A percentile compares a stretch with the other conserved stretches of the same genome.
Evolutionary conservation across 2,797 vertebrate species (phyloP).

Genomic region (Brachyrhaphis roseni): DNA sequence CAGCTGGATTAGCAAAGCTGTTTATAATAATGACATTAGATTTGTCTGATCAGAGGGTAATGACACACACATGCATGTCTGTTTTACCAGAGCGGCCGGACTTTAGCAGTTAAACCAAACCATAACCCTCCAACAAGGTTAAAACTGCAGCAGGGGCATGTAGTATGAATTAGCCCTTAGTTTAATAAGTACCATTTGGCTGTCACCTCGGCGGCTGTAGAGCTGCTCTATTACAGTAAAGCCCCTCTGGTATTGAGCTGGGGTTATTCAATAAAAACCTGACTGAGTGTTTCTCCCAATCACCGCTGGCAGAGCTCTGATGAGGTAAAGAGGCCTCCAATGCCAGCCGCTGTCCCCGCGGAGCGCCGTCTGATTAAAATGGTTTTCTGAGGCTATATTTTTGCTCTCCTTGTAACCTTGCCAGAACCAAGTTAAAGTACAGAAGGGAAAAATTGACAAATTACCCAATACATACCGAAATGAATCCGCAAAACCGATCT

Average conservation of each 20-base stretch:
- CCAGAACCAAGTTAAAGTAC: slow-evolving; percentile 53
- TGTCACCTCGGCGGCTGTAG: slow-evolving; percentile 66
- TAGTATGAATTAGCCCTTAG: slow-evolving; percentile 69
- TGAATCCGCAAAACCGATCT: slow-evolving; percentile 59
- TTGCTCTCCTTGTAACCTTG: slow-evolving; percentile 63
- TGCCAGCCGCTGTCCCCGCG: slow-evolving; percentile 70
- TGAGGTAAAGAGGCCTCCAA: slow-evolving; percentile 76
- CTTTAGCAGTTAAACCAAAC: slow-evolving; percentile 49
- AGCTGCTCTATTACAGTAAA: slow-evolving; percentile 75
- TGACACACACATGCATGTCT: slow-evolving; percentile 39
- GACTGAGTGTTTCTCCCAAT: slow-evolving; percentile 80
- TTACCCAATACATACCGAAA: slow-evolving; percentile 63
- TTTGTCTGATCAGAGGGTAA: slow-evolving; percentile 59
- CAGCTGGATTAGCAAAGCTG: slow-evolving; percentile 18
- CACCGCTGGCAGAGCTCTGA: slow-evolving; percentile 77
- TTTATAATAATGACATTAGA: slow-evolving; percentile 33
- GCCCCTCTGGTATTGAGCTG: slow-evolving; percentile 69
- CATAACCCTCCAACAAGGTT: slow-evolving; percentile 66
- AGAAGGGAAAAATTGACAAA: slow-evolving; percentile 69
- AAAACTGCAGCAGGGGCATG: slow-evolving; percentile 60
- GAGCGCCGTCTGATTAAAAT: slow-evolving; percentile 78
- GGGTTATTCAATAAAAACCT: slow-evolving; percentile 80
- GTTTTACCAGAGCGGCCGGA: slow-evolving; percentile 52
- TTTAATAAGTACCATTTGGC: slow-evolving; percentile 79
- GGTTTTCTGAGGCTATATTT: slow-evolving; percentile 72